Evolutionary conservation across 1,140 invertebrate species (phyloP).

Genomic region (Capitella teleta): DNA sequence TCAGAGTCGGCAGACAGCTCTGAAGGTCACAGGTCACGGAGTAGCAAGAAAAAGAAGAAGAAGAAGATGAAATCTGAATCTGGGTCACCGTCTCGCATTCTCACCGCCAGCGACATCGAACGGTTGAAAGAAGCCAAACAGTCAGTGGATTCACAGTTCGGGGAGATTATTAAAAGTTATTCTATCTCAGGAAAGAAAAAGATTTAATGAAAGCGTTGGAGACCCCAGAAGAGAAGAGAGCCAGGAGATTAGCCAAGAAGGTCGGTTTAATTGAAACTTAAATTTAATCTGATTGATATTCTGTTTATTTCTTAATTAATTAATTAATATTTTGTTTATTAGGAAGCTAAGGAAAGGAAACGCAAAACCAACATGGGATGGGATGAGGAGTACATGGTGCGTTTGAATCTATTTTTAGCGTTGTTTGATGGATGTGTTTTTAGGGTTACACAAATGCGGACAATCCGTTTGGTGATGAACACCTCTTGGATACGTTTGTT

Average conservation of each 20-base stretch:
- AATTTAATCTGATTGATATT: not conserved
- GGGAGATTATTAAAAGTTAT: too few species aligned
- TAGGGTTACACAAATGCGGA: constrained; percentile 90
- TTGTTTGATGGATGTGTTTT: not conserved
- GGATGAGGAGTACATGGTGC: constrained; percentile 74
- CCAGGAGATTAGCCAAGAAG: constrained; percentile 76
- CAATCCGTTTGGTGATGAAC: constrained; percentile 96
- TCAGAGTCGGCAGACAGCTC: too few species aligned
- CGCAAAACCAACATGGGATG: constrained; percentile 84
- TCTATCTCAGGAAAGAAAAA: constrained; percentile 53
- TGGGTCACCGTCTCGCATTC: too few species aligned
- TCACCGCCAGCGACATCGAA: too few species aligned
- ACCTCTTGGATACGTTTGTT: constrained; percentile 82
- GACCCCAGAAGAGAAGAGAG: constrained; percentile 87
- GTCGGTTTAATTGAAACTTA: constrained; percentile 12
- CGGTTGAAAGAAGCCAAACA: too few species aligned
- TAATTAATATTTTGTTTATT: not conserved
- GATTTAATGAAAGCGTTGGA: constrained; percentile 77
- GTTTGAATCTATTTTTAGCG: not conserved
- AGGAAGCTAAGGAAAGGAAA: constrained; percentile 74
- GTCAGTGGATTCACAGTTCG: too few species aligned
- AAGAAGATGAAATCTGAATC: too few species aligned
- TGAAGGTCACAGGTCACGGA: too few species aligned
- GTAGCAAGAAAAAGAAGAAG: too few species aligned
- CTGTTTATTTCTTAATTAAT: too few species aligned